Evolutionary conservation across 2,113 vertebrate species (phyloP), one percentile per base, ranked within the genome.

Genomic region (Clinocottus analis): DNA sequence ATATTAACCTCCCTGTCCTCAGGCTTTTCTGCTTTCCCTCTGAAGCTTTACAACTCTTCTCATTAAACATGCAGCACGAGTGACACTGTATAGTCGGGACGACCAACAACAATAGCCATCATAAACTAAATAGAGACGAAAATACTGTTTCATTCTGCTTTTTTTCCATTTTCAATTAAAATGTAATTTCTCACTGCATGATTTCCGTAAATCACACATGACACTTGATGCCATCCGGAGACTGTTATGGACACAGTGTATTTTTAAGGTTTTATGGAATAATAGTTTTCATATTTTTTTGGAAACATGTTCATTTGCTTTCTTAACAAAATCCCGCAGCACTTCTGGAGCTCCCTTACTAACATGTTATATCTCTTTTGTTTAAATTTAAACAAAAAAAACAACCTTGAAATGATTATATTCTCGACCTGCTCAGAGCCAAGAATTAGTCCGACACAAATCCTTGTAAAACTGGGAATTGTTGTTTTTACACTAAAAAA

Each of bases 1-100:
- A 90, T 93, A 92, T 92, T 90, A 91, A 90, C 91, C 85, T 90
- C 79, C 41, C 56, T 92, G 88, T 90, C 84, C 84, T 86, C 76
- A 9, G 74, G 80, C 82, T 86, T 82, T 78, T 74, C 69, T 82
- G 41, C 78, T 39, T 37, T 51, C 87, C 85, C 83, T 88, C 89
- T 91, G 79, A 89, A 91, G 87, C 85, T 81, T 80, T 80, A 79
- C 73, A 83, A 74, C 75, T 77, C 65, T 23, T 77, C 77, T 90
- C 80, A 87, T 85, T 88, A 82, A 86, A 77, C 75, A 71, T 65
- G 74, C 47, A 53, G 23, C 60, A 10, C 69, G 45, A 83, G 51
- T 65, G 75, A 58, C 45, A 51, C 47, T 67, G n/a, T 51, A 58
- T 29, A 70, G 51, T 72, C 68, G 63, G 31, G 81, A 21, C 12